Conservation (phyloP, 2,888 invertebrate species). For the Parasteatoda lunata region DNA sequence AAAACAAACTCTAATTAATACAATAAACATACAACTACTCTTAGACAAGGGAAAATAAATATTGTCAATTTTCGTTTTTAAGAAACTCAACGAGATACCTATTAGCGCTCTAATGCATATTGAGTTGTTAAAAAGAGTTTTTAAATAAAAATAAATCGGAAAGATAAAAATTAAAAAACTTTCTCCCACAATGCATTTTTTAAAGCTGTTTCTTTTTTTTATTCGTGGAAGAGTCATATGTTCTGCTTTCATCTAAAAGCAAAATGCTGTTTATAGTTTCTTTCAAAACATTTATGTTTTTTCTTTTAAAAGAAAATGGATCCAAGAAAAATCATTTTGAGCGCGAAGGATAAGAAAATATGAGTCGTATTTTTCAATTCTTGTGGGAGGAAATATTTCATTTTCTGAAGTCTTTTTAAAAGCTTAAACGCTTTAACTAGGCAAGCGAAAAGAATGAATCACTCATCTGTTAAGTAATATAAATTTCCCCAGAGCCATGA, state of each 20-base stretch:
- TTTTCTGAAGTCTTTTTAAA: not conserved
- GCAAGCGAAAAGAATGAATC: too few relatives aligned
- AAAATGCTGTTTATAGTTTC: not conserved
- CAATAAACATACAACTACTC: too few relatives aligned
- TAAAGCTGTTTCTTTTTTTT: not conserved
- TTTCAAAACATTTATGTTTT: not conserved
- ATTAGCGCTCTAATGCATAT: too few relatives aligned
- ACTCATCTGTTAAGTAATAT: too few relatives aligned
- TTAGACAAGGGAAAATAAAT: too few relatives aligned
- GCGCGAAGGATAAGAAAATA: not conserved
- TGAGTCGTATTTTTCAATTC: not conserved
- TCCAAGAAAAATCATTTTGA: not conserved
- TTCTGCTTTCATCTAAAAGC: slow-evolving; percentile 5
- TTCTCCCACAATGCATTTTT: not conserved
- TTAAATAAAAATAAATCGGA: not conserved
- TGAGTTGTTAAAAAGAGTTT: not conserved
- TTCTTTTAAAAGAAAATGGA: not conserved
- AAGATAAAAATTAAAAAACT: not conserved
- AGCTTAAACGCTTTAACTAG: too few relatives aligned
- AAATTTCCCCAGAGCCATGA: too few relatives aligned
- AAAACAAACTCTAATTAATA: too few relatives aligned
- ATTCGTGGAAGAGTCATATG: not conserved
- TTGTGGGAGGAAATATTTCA: not conserved
- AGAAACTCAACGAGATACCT: too few relatives aligned
- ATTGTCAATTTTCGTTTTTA: too few relatives aligned